A percentile compares a stretch with the other conserved stretches of the same genome.
These are phyloP conservation scores for Xiphophorus hellerii DNA, from an alignment of 2,113 vertebrate species.

Conservation along the genomic window DNA sequence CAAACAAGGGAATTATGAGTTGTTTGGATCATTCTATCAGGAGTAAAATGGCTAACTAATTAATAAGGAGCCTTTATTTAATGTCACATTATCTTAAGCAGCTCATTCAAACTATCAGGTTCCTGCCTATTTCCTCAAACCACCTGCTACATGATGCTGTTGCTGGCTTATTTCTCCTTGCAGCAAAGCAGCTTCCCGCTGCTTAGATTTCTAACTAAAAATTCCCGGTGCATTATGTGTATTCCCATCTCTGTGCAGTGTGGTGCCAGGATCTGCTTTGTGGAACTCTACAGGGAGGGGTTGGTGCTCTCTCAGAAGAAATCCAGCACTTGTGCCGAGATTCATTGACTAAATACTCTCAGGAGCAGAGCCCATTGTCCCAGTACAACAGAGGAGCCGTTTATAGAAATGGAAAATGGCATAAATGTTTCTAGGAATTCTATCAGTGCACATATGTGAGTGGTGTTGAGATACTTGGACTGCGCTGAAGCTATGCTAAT, in stretches of 20 bases:
- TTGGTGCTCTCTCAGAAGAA: constrained; percentile 18
- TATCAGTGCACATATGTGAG: neutral
- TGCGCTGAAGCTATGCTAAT: constrained; percentile 3
- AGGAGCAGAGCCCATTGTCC: constrained; percentile 1
- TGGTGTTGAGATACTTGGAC: constrained; percentile 1
- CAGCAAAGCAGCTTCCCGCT: neutral
- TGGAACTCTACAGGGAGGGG: constrained; percentile 3
- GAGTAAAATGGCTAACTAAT: neutral
- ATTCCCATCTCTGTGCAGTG: constrained; percentile 9
- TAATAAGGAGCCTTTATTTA: neutral
- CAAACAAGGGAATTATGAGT: neutral
- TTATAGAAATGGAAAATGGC: constrained; percentile 9
- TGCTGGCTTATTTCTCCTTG: constrained; percentile 9
- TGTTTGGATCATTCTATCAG: neutral
- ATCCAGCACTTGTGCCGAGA: constrained; percentile 9
- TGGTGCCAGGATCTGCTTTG: neutral
- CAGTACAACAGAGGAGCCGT: neutral
- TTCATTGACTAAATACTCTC: constrained; percentile 6
- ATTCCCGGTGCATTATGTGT: constrained; percentile 1
- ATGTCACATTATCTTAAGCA: neutral
- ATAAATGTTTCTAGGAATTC: neutral
- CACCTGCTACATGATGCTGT: constrained; percentile 18
- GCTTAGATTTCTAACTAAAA: constrained; percentile 1
- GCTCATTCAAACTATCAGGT: neutral
- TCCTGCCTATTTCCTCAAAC: neutral